These are phyloP conservation scores for Microplitis manilae DNA, from an alignment of 2,888 invertebrate species.

Conservation along the genomic window DNA sequence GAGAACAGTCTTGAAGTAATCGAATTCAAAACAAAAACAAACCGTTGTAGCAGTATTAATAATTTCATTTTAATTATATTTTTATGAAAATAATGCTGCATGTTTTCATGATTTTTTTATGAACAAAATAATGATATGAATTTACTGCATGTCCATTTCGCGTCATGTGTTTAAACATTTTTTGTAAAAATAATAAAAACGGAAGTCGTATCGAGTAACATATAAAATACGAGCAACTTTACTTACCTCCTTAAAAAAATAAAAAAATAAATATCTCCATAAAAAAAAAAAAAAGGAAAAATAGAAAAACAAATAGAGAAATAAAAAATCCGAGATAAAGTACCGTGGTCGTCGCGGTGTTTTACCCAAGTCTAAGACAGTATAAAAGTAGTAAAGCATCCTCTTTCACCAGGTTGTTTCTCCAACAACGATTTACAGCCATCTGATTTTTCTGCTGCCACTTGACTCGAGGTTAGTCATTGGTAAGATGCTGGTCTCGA, in stretches of 20 bases:
- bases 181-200: slow-evolving; percentile 36
- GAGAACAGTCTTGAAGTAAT: too few species aligned
- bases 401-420: slow-evolving; percentile 51
- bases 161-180: background rate
- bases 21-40: too few species aligned
- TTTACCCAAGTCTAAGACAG: slow-evolving; percentile 49
- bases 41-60: too few species aligned
- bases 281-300: slow-evolving; percentile 35
- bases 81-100: too few species aligned
- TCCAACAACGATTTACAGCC: slow-evolving; percentile 65
- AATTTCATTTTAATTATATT: too few species aligned
- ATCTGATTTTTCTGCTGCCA: slow-evolving; percentile 59
- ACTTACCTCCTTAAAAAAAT: slow-evolving; percentile 11
- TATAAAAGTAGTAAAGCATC: slow-evolving; percentile 35
- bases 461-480: slow-evolving; percentile 39
- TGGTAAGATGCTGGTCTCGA: slow-evolving; percentile 14
- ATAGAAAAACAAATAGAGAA: slow-evolving; percentile 11
- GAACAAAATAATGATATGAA: too few species aligned
- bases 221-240: slow-evolving; percentile 38
- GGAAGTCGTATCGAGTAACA: slow-evolving; percentile 38
- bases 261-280: slow-evolving; percentile 28
- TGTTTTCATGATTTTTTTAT: too few species aligned
- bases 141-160: too few species aligned
- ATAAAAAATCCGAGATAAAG: slow-evolving; percentile 9
- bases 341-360: slow-evolving; percentile 49